These are phyloP conservation scores for Nomada ruficornis DNA, from an alignment of 2,888 invertebrate species.

Conservation along the genomic window DNA sequence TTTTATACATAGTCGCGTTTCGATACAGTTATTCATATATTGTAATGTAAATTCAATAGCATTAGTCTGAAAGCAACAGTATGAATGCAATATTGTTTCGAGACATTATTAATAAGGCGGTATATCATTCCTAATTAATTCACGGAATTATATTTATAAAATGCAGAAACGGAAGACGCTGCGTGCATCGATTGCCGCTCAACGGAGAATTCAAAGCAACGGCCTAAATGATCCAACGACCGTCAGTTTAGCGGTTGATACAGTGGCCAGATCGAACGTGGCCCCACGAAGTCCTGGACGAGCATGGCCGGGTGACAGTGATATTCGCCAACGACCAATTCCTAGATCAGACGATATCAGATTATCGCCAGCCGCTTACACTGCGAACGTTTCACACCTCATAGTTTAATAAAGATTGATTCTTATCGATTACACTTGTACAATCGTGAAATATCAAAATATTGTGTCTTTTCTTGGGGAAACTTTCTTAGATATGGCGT, in stretches of 20 bases:
- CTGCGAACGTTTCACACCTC: constrained; percentile 92
- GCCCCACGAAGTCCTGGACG: constrained; percentile 87
- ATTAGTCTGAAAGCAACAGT: constrained; percentile 22
- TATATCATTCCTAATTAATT: neutral
- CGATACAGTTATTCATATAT: constrained; percentile 9
- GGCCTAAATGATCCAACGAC: constrained; percentile 92
- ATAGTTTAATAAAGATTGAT: constrained; percentile 86
- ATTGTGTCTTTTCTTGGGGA: constrained; percentile 31
- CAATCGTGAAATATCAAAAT: constrained; percentile 28
- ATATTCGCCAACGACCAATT: constrained; percentile 88
- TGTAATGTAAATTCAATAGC: constrained; percentile 22
- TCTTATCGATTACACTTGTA: constrained; percentile 20
- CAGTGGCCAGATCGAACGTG: constrained; percentile 79
- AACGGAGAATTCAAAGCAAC: constrained; percentile 90
- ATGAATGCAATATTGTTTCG: constrained; percentile 6
- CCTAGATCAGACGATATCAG: constrained; percentile 82
- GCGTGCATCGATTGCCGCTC: constrained; percentile 91
- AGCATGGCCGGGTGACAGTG: constrained; percentile 88
- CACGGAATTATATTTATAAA: constrained; percentile 22
- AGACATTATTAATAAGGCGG: neutral
- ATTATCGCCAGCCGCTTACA: constrained; percentile 89
- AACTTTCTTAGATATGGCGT: constrained; percentile 26
- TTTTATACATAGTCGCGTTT: constrained; percentile 11
- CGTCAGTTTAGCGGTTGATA: constrained; percentile 92
- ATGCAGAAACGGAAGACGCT: constrained; percentile 95